These are phyloP conservation scores for Anthopleura xanthogrammica DNA, from an alignment of 92 coral and sea anemone species.

Conservation along the genomic window DNA sequence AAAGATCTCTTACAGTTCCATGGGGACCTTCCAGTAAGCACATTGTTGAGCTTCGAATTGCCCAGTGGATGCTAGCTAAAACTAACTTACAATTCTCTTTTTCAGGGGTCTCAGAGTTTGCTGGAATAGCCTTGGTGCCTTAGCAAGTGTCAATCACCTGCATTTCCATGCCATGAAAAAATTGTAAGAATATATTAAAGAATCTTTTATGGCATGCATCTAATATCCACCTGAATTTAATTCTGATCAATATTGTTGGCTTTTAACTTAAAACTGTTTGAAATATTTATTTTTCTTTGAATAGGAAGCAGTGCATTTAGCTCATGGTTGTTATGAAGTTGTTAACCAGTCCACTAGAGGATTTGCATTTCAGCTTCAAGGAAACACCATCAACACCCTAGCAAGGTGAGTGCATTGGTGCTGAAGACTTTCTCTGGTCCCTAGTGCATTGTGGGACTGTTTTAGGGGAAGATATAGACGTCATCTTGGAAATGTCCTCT, in stretches of 20 bases:
- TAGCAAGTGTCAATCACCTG: constrained; percentile 65
- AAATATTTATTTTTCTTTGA: not conserved
- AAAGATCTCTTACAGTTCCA: constrained; percentile 10
- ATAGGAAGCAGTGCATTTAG: constrained; percentile 26
- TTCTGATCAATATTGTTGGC: not conserved
- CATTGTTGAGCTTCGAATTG: not conserved
- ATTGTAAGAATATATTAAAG: constrained; percentile 26
- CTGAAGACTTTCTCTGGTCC: constrained; percentile 4
- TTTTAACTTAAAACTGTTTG: not conserved
- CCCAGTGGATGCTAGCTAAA: not conserved
- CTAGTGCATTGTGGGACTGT: not conserved
- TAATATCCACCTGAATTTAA: no score
- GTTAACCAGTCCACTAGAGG: constrained; percentile 42
- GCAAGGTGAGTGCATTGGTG: constrained; percentile 20
- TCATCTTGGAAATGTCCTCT: no score
- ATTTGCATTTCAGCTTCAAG: constrained; percentile 59
- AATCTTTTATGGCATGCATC: no score
- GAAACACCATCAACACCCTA: constrained; percentile 32
- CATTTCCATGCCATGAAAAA: constrained; percentile 61
- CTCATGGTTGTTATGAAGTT: constrained; percentile 44
- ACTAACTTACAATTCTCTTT: not conserved
- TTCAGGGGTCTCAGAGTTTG: constrained; percentile 54
- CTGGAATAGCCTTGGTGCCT: constrained; percentile 61
- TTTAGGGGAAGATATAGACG: no score
- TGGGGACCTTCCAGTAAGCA: not conserved